Percentiles rank a stretch among this genome's conserved stretches.
phyloP scores from a whole-genome alignment of 2,888 invertebrate species.

The Baccha elongata region DNA sequence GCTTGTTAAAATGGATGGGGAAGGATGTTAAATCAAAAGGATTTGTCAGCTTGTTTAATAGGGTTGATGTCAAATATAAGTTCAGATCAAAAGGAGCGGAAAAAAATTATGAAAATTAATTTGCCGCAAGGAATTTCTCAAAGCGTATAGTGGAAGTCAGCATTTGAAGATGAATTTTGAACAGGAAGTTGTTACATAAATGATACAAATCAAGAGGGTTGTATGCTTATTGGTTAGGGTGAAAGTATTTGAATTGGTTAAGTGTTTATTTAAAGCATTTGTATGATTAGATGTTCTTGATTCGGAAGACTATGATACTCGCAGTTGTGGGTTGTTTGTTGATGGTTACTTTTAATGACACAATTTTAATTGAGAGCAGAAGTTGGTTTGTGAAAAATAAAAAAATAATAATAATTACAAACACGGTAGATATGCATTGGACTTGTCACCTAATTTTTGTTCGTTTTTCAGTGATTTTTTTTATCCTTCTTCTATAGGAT shows the following conservation, averaged over 20 bases:
- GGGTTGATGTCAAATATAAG: constrained; percentile 66
- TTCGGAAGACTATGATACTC: not conserved
- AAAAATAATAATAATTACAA: too few species aligned
- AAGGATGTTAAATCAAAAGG: constrained; percentile 50
- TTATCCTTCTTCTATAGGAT: too few species aligned
- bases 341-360: constrained; percentile 47
- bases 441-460: too few species aligned
- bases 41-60: constrained; percentile 24
- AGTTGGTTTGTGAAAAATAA: constrained; percentile 43
- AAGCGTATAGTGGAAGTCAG: constrained; percentile 37
- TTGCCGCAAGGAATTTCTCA: constrained; percentile 60
- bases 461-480: too few species aligned
- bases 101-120: constrained; percentile 64
- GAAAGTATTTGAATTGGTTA: not conserved
- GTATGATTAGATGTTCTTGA: constrained; percentile 4
- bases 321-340: constrained; percentile 13
- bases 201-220: constrained; percentile 20
- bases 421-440: too few species aligned
- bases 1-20: constrained; percentile 14
- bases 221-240: not conserved
- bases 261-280: constrained; percentile 30
- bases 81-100: constrained; percentile 47
- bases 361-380: constrained; percentile 60
- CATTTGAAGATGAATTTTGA: constrained; percentile 31
- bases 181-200: constrained; percentile 10